These are phyloP conservation scores for Beaufortia kweichowensis DNA, from an alignment of 2,113 vertebrate species.

Conservation along the genomic window DNA sequence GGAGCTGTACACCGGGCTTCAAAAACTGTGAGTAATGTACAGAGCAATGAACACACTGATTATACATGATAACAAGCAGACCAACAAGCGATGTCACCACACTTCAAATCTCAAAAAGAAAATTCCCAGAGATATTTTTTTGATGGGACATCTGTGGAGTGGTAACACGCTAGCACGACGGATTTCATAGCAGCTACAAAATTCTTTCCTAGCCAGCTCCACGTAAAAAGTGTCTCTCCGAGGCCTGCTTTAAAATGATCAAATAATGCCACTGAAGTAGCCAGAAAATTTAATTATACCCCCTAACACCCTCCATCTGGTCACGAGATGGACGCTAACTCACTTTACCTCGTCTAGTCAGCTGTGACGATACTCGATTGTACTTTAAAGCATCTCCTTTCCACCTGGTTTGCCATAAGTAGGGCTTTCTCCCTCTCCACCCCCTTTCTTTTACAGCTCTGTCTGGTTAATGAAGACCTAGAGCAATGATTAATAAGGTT, in stretches of 20 bases:
- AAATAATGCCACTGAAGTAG: conserved; percentile 49
- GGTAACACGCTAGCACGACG: background rate
- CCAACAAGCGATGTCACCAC: background rate
- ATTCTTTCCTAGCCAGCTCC: conserved; percentile 29
- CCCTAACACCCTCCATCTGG: conserved; percentile 31
- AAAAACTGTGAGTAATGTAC: conserved; percentile 88
- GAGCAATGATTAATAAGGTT: conserved; percentile 38
- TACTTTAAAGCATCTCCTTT: background rate
- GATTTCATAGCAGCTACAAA: conserved; percentile 4
- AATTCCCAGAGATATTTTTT: background rate
- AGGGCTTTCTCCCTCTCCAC: conserved; percentile 9
- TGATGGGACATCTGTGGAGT: background rate
- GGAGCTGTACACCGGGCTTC: conserved; percentile 92
- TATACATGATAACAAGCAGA: background rate
- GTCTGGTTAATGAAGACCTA: background rate
- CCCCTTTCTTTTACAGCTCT: background rate
- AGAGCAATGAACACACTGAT: background rate
- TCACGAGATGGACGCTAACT: conserved; percentile 4
- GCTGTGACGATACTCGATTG: background rate
- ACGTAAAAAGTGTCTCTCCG: conserved; percentile 44
- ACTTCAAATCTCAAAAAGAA: background rate
- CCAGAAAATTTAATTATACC: conserved; percentile 54
- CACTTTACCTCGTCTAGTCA: conserved; percentile 13
- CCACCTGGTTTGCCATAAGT: background rate
- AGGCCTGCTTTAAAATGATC: conserved; percentile 51